Evolutionary conservation across 2,113 vertebrate species (phyloP).

Genomic region (Dromiciops gliroides): DNA sequence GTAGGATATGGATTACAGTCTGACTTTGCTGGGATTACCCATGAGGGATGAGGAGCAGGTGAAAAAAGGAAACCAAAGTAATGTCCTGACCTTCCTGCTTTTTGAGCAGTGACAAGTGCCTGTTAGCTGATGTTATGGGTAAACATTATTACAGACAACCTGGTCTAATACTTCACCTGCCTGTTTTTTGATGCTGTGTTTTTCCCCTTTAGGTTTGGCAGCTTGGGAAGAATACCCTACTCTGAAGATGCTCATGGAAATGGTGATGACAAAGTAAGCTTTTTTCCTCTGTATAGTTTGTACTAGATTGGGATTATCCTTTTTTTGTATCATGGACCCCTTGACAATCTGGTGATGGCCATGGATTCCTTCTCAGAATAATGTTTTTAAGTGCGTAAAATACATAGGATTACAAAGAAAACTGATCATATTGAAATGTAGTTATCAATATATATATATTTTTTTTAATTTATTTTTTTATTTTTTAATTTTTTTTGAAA

Average conservation of each 20-base stretch:
- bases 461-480: no score
- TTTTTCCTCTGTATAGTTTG: not conserved
- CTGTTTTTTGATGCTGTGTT: not conserved
- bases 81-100: not conserved
- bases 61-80: not conserved
- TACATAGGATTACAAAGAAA: not conserved
- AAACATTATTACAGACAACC: not conserved
- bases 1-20: not conserved
- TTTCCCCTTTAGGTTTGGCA: slow-evolving; percentile 87
- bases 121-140: not conserved
- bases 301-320: not conserved
- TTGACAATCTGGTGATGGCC: not conserved
- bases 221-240: slow-evolving; percentile 99
- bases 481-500: no score
- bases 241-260: slow-evolving; percentile 99
- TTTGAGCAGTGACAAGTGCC: not conserved
- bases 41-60: rapidly evolving
- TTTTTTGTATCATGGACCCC: not conserved
- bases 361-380: not conserved
- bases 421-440: not conserved
- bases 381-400: not conserved
- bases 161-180: not conserved
- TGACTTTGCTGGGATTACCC: rapidly evolving
- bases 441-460: rapidly evolving
- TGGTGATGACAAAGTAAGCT: slow-evolving; percentile 99